Percentiles rank a stretch among this genome's conserved stretches.
phyloP scores from a whole-genome alignment of 2,888 invertebrate species.

The Acanthoscelides obtectus region DNA sequence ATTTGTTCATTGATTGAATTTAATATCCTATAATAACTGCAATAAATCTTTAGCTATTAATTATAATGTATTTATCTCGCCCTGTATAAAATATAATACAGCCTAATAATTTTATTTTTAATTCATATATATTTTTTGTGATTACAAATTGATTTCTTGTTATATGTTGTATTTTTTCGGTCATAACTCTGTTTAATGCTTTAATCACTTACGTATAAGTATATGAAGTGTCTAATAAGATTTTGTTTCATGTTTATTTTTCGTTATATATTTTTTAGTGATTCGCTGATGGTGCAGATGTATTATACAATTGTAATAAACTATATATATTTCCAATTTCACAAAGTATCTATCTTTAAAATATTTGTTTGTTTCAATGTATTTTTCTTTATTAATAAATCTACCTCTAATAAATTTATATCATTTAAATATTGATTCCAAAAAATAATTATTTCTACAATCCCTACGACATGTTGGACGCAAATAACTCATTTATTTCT shows the following conservation, averaged over 20 bases:
- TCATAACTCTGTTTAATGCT: conserved; percentile 15
- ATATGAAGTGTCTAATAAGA: conserved; percentile 22
- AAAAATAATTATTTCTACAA: background rate
- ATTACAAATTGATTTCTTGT: conserved; percentile 15
- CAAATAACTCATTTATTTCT: background rate
- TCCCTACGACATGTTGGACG: background rate
- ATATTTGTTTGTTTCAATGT: conserved; percentile 45
- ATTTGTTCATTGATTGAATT: background rate
- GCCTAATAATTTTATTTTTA: background rate
- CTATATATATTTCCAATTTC: conserved; percentile 24
- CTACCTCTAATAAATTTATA: conserved; percentile 46
- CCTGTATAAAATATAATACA: background rate
- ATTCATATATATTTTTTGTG: conserved; percentile 13
- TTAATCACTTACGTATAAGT: conserved; percentile 20
- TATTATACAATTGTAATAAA: conserved; percentile 31
- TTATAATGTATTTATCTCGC: background rate
- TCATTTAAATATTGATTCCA: background rate
- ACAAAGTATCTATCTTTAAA: conserved; percentile 38
- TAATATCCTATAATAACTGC: background rate
- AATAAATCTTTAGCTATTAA: background rate
- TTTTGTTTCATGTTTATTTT: conserved; percentile 29
- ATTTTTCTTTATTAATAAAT: conserved; percentile 50
- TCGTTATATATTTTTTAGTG: conserved; percentile 33
- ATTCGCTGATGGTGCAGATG: conserved; percentile 35
- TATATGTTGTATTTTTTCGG: background rate